Base-by-base conservation (phyloP, 2,888 invertebrate genomes). In the Dryomyza anilis region DNA sequence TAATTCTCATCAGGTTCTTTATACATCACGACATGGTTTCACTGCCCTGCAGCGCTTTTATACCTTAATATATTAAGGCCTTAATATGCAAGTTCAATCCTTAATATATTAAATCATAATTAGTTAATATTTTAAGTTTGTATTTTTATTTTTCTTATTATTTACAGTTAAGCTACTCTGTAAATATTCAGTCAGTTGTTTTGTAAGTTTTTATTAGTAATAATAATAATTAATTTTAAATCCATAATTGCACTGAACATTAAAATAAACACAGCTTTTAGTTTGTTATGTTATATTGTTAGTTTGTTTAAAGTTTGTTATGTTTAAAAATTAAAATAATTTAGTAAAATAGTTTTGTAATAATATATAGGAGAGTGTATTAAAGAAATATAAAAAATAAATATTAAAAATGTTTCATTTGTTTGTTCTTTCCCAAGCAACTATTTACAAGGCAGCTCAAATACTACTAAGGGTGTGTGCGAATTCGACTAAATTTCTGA, bases 151-250 rank as follows among this genome's bases (percentile, higher is more conserved):
- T n/a, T n/a, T n/a, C n/a, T n/a, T n/a, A n/a, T n/a, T n/a, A n/a
- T 12, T 30, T 19, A 30, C 12, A 30, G n/a, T 53, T 16, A 43
- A 19, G 4, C 16, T 10, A 30, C 16, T 7, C 19, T 76, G 76
- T 76, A 76, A 71, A 77, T 76, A 76, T 76, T 76, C 72, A 76
- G 76, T 76, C 76, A 76, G 39, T 43, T 65, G 12, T 6, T 43
- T 76, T 73, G 77, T 74, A 76, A 71, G 73, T 70, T 62, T 64
- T 57, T 66, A 65, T 59, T 66, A 65, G 64, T 12, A 33, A 33
- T 12, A 33, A 33, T 8, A 33, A 16, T 16, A 43, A 36, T 14
- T 16, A 50, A 50, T 39, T 65, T 68, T 67, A 64, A 60, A 65
- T 70, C 16, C 50, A 43, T 65, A 59, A 7, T 55, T 36, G 55